phyloP scores from a whole-genome alignment of 2,113 vertebrate genomes.

The Apistogramma diplotaenia region DNA sequence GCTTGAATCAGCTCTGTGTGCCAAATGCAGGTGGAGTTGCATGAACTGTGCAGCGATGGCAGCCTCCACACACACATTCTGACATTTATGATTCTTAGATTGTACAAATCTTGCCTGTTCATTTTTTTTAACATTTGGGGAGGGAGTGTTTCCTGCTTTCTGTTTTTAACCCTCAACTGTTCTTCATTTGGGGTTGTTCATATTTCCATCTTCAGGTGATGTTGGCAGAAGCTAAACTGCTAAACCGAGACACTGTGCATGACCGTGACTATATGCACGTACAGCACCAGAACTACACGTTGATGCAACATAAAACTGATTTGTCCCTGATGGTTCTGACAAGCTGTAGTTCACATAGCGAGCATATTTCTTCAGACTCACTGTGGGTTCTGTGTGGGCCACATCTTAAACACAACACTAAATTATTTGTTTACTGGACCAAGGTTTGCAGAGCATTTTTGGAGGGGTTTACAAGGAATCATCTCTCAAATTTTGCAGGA shows the following conservation, averaged over 20 bases:
- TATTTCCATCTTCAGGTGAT: constrained; percentile 17
- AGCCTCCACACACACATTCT: background rate
- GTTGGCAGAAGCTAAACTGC: constrained; percentile 41
- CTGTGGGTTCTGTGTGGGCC: background rate
- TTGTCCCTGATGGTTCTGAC: background rate
- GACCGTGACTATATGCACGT: constrained; percentile 12
- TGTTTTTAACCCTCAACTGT: background rate
- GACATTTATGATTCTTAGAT: background rate
- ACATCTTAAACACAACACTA: background rate
- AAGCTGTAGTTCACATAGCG: background rate
- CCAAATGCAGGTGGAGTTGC: constrained; percentile 55
- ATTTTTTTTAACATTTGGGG: background rate
- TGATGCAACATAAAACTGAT: background rate
- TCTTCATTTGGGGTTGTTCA: background rate
- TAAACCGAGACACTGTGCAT: constrained; percentile 53
- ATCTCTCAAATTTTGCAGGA: background rate
- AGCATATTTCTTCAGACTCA: background rate
- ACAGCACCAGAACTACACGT: background rate
- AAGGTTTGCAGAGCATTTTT: background rate
- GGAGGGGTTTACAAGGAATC: constrained; percentile 27
- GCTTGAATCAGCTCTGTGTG: constrained; percentile 43
- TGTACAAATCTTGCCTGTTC: background rate
- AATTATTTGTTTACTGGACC: constrained; percentile 1
- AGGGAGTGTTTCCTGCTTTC: background rate
- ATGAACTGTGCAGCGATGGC: background rate